Percentiles rank a stretch among this genome's conserved stretches.
Evolutionary conservation across 2,797 vertebrate species (phyloP).

Genomic region (Myiotriccus ornatus): DNA sequence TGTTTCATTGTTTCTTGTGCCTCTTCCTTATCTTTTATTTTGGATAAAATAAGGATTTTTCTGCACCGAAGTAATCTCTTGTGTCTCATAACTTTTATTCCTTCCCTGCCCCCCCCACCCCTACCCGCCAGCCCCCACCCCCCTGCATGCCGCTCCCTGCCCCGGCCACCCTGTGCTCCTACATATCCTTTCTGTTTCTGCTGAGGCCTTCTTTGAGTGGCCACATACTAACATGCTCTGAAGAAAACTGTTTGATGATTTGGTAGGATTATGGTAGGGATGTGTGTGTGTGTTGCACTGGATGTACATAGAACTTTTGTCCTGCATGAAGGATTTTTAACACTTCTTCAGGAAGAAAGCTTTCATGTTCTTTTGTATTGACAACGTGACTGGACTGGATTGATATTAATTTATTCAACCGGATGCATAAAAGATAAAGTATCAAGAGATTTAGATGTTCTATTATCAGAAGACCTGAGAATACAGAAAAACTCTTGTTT

Average conservation of each 20-base stretch:
- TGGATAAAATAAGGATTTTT: not conserved
- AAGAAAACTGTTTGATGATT: not conserved
- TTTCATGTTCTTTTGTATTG: not conserved
- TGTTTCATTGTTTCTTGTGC: not conserved
- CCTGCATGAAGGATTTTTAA: not conserved
- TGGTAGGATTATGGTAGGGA: not conserved
- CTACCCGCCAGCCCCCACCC: too few relatives aligned
- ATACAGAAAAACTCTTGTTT: not conserved
- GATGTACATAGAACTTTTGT: not conserved
- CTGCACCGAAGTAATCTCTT: rapidly evolving
- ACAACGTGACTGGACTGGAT: not conserved
- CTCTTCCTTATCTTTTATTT: not conserved
- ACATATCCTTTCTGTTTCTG: not conserved
- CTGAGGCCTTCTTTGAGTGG: not conserved
- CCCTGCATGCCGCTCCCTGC: rapidly evolving
- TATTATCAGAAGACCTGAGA: not conserved
- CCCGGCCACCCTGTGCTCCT: not conserved
- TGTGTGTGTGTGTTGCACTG: not conserved
- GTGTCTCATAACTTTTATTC: not conserved
- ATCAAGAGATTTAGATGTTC: not conserved
- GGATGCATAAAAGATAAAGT: not conserved
- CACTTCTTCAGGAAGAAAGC: not conserved
- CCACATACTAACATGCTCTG: not conserved
- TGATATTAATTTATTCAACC: not conserved
- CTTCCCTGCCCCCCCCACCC: not conserved